Evolutionary conservation across 2,888 invertebrate species (phyloP).

Genomic region (Kuschelorhynchus macadamiae): DNA sequence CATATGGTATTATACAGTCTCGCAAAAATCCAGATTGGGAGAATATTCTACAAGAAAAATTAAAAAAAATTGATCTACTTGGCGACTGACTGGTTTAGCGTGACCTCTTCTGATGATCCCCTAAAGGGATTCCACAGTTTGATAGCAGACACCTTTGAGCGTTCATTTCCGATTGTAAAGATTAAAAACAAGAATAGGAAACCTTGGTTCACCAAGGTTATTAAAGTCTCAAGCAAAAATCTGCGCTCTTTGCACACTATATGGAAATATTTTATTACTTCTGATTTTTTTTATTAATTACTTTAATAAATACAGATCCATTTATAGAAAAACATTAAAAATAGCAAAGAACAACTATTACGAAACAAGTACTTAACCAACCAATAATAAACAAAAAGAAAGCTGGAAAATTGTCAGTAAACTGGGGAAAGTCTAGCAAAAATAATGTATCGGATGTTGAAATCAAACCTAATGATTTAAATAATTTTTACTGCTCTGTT

Average conservation of each 20-base stretch:
- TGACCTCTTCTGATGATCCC: background rate
- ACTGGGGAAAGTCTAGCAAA: background rate
- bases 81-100: background rate
- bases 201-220: constrained; percentile 11
- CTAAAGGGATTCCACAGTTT: background rate
- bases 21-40: too few species aligned
- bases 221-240: background rate
- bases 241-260: background rate
- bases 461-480: background rate
- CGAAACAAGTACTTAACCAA: background rate
- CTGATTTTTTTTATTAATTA: too few species aligned
- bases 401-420: background rate
- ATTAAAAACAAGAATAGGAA: constrained; percentile 3
- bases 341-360: too few species aligned
- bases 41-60: too few species aligned
- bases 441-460: background rate
- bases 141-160: background rate
- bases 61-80: too few species aligned
- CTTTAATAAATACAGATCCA: background rate
- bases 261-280: too few species aligned
- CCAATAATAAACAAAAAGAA: too few species aligned
- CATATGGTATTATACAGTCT: too few species aligned
- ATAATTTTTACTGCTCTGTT: constrained; percentile 1
- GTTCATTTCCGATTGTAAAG: background rate
- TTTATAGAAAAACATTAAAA: background rate